Conservation (phyloP, 2,888 invertebrate species). For the Cremastinae sp. region DNA sequence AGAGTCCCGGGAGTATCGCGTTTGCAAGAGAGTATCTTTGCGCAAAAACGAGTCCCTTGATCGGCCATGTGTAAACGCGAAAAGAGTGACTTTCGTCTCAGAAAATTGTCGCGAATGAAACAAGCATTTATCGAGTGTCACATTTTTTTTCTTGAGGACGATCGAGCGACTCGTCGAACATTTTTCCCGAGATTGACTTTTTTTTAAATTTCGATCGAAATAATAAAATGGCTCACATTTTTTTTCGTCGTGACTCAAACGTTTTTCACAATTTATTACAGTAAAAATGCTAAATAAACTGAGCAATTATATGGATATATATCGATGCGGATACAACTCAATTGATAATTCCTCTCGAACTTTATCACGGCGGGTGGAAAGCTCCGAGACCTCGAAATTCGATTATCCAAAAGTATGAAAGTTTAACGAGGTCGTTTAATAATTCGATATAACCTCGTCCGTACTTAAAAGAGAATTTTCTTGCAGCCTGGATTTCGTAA, state of each 20-base stretch:
- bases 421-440: conserved; percentile 16
- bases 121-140: conserved; percentile 22
- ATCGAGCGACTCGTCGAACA: not conserved
- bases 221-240: not conserved
- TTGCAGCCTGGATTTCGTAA: conserved; percentile 19
- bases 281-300: too few species aligned
- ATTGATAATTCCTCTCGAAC: not conserved
- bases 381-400: not conserved
- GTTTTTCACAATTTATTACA: not conserved
- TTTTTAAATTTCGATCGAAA: not conserved
- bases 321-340: not conserved
- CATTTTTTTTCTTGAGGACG: not conserved
- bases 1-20: conserved; percentile 32
- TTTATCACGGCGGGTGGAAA: not conserved
- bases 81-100: conserved; percentile 39
- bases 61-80: conserved; percentile 46
- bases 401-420: conserved; percentile 24
- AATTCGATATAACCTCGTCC: conserved; percentile 7
- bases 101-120: conserved; percentile 27
- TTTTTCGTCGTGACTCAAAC: not conserved
- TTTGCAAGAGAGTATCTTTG: conserved; percentile 33
- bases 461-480: not conserved
- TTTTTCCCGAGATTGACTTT: not conserved
- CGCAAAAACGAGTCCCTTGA: conserved; percentile 52
- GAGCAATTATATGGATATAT: too few species aligned